These are phyloP conservation scores for Hypselothyrea guttata DNA, from an alignment of 2,888 invertebrate genomes.

Conservation along the genomic window DNA sequence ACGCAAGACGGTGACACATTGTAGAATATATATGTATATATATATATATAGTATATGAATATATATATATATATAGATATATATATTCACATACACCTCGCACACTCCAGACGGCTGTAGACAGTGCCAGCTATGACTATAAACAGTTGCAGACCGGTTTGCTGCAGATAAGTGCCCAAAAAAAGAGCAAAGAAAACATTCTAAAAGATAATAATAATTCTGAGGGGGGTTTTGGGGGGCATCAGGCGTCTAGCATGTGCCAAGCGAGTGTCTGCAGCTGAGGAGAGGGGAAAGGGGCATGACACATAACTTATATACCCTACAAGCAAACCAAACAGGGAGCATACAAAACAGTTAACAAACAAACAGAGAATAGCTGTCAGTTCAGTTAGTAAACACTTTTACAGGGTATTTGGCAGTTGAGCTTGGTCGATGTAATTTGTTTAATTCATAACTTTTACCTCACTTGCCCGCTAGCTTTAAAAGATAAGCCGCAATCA, in stretches of 20 bases:
- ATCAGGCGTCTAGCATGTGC: conserved; percentile 70
- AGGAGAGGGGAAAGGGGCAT: conserved; percentile 35
- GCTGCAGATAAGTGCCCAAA: conserved; percentile 38
- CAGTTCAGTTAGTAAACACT: neutral
- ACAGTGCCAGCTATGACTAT: conserved; percentile 24
- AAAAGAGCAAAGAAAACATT: conserved; percentile 17
- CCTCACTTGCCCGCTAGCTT: conserved; percentile 19
- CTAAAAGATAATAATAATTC: conserved; percentile 19
- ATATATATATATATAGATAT: too few relatives aligned
- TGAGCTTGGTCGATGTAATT: neutral
- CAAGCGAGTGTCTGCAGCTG: conserved; percentile 59
- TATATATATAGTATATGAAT: too few relatives aligned
- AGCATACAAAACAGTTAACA: neutral
- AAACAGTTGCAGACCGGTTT: conserved; percentile 52
- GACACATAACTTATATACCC: conserved; percentile 22
- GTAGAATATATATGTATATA: conserved; percentile 7
- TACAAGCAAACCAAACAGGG: neutral
- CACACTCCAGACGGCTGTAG: conserved; percentile 18
- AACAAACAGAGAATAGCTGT: too few relatives aligned
- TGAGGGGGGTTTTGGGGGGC: conserved; percentile 23
- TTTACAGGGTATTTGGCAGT: conserved; percentile 22
- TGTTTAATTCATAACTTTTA: conserved; percentile 23
- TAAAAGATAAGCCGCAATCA: conserved; percentile 32
- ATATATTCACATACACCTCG: too few relatives aligned
- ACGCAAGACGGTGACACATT: conserved; percentile 66